Evolutionary conservation across 2,113 vertebrate species (phyloP), one percentile per base, ranked within the genome.

Genomic region (Nibea coibor): DNA sequence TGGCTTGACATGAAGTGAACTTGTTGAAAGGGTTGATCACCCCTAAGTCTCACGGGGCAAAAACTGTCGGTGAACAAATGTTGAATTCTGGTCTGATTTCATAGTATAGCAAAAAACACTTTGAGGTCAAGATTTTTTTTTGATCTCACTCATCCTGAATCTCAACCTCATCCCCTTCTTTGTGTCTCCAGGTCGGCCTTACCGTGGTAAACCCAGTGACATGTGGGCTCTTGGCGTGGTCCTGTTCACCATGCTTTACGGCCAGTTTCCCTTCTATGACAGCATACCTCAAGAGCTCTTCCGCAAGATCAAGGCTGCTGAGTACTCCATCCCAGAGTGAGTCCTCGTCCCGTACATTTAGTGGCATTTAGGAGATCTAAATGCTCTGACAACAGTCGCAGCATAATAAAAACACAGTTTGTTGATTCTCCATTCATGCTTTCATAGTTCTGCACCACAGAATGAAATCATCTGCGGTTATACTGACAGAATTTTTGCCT

Each of bases 241-340:
- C 75, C 96, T 99, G 28, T 99, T 99, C 94, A 99, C 98, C 86
- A 99, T 99, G 98, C 95, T 99, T 0, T 99, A 99, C 0, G 98
- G 98, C 80, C 98, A 99, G 95, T 99, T 99, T 90, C 98, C 98
- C 39, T 99, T 99, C 94, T 99, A 99, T 50, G 98, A 99, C 96
- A 99, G 97, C 95, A 96, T 99, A 95, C 98, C 98, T 83, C 98
- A 99, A 93, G 98, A 99, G 94, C 98, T 99, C 71, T 99, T 99
- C 96, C 97, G 98, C 53, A 99, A 99, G 90, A 99, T 99, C 94
- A 99, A 99, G 94, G 98, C 98, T 28, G 98, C 98, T 0, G 98
- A 99, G 91, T 99, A 99, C 94, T 96, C 97, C 92, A 98, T 99
- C 93, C 98, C 98, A 0, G 98, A 99, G 98, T 99, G 88, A 97